Evolutionary conservation across 1,140 invertebrate species (phyloP).

Genomic region (Danaus plexippus): DNA sequence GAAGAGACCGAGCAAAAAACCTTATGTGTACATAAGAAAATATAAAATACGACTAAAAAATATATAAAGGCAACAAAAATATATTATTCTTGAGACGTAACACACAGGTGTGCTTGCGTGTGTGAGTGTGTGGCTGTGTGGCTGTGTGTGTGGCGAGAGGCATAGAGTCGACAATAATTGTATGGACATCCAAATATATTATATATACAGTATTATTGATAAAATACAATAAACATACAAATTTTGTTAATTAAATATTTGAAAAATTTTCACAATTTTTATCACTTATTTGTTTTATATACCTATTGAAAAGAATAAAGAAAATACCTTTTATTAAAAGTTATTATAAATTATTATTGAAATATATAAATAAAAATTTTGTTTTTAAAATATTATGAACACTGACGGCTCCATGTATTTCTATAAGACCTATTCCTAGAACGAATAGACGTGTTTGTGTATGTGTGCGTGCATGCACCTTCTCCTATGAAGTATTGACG

Average conservation of each 20-base stretch:
- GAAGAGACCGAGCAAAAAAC: slow-evolving; percentile 21
- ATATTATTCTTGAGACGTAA: slow-evolving; percentile 66
- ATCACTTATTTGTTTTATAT: too few species aligned
- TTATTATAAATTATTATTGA: background rate
- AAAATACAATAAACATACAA: background rate
- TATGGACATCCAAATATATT: background rate
- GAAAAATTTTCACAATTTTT: too few species aligned
- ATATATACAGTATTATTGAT: background rate
- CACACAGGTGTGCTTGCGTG: slow-evolving; percentile 49
- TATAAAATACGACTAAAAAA: slow-evolving; percentile 68
- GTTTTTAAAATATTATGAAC: too few species aligned
- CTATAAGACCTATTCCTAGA: slow-evolving; percentile 55
- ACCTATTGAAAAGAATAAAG: too few species aligned
- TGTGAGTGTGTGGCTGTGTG: slow-evolving; percentile 26
- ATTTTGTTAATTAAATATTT: too few species aligned
- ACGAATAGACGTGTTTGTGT: slow-evolving; percentile 42
- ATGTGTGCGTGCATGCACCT: slow-evolving; percentile 53
- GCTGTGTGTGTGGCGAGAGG: slow-evolving; percentile 35
- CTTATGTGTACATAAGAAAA: slow-evolving; percentile 52
- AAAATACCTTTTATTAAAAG: background rate
- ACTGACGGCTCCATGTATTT: slow-evolving; percentile 32
- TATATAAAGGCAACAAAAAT: slow-evolving; percentile 70
- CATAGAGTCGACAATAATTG: slow-evolving; percentile 25
- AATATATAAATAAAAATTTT: background rate
- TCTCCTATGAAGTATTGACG: slow-evolving; percentile 50